These are phyloP conservation scores for Drosophila watanabei DNA, from an alignment of 1,140 invertebrate species.

Conservation along the genomic window DNA sequence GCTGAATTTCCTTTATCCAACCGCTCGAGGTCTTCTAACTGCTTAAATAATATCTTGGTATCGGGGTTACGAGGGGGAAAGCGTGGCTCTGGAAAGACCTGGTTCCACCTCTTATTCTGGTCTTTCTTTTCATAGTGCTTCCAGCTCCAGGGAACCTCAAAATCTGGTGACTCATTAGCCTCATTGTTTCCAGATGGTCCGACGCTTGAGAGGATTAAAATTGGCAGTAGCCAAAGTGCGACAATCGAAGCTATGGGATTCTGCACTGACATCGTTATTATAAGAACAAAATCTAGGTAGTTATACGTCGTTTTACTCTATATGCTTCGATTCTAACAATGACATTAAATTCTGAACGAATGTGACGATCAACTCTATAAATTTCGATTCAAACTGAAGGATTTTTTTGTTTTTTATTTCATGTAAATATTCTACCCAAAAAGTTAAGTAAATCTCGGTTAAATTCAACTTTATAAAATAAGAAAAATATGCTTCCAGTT, in stretches of 20 bases:
- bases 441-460: background rate
- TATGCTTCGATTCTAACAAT: background rate
- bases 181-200: background rate
- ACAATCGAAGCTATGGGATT: slow-evolving; percentile 5
- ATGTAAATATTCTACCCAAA: too few relatives aligned
- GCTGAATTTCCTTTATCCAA: background rate
- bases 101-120: background rate
- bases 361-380: background rate
- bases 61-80: background rate
- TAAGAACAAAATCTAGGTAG: slow-evolving; percentile 19
- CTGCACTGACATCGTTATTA: slow-evolving; percentile 63
- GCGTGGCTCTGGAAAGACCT: background rate
- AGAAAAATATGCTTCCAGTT: background rate
- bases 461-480: background rate
- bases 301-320: slow-evolving; percentile 1
- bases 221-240: slow-evolving; percentile 41
- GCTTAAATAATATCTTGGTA: slow-evolving; percentile 3
- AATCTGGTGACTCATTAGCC: background rate
- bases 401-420: background rate
- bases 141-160: background rate
- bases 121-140: background rate
- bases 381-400: background rate
- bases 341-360: background rate
- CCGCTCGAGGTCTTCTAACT: slow-evolving; percentile 22
- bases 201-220: slow-evolving; percentile 33